Evolutionary conservation across 1,140 invertebrate species (phyloP), one percentile per base, ranked within the genome.

Genomic region (Zaprionus gabonicus): DNA sequence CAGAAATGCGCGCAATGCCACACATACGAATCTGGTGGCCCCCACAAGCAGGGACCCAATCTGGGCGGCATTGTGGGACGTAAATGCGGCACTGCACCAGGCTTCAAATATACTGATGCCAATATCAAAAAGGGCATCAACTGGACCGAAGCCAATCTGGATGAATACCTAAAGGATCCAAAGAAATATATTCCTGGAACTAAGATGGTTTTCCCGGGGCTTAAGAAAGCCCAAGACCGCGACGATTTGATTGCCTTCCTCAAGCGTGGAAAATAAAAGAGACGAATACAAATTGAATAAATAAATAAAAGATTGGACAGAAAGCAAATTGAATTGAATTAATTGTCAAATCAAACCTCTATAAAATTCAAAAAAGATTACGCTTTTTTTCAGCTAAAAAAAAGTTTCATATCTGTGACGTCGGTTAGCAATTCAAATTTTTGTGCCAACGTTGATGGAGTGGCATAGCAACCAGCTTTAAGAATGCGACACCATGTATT

Each of bases 11-110:
- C 96, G 7, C 97, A 98, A 92, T 99, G 98, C 91, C 98, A 99
- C 92, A 98, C 97, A 10, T 94, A 96, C 13, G 97, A 98, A 76
- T 94, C 94, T 58, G 97, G 96, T 76, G 97, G 96, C 36, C 96
- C 96, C 93, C 96, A 99, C 92, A 99, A 98, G 93, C 96, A 96
- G 70, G 98, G 98, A 25, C 98, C 98, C 1, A 98, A 98, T 93
- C 94, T 99, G 7, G 92, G 96, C 86, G 98, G 98, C 55, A 76
- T 99, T 2, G 93, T 98, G 60, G 98, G 98, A 12, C 95, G 98
- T 56, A 97, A 97, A 93, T 97, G 96, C 53, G 98, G 98, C 23
- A 95, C 96, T 80, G 95, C 96, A 27, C 1, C 95, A 23, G 97
- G 97, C 28, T 99, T 95, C 84, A 74, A 93, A 12, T 99, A 98